phyloP scores from a whole-genome alignment of 2,113 vertebrate genomes.

The Aptenodytes forsteri region DNA sequence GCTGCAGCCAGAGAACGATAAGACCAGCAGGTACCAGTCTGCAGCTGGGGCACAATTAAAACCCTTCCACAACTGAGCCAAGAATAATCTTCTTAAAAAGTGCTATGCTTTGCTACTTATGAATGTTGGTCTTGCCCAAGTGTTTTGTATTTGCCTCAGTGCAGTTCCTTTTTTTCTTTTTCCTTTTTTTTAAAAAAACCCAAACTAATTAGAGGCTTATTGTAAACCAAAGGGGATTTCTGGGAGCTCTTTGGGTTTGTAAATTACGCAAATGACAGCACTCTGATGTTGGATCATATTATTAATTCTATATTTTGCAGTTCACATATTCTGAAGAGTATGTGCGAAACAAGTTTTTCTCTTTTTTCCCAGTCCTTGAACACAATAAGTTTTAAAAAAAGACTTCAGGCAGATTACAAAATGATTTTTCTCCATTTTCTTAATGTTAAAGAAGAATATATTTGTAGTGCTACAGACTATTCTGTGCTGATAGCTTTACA shows the following conservation, averaged over 20 bases:
- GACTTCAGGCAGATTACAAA: not conserved
- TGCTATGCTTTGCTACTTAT: constrained; percentile 7
- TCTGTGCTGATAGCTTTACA: constrained; percentile 1
- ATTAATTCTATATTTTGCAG: not conserved
- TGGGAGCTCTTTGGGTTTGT: constrained; percentile 1
- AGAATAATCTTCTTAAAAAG: constrained; percentile 33
- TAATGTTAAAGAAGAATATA: not conserved
- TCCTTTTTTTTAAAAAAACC: not conserved
- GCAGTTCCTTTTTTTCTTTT: not conserved
- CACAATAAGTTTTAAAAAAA: not conserved
- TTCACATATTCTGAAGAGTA: not conserved
- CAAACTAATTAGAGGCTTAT: not conserved
- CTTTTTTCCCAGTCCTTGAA: not conserved
- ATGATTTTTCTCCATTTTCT: not conserved
- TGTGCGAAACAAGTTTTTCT: not conserved
- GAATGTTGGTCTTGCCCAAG: not conserved
- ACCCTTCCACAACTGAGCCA: not conserved
- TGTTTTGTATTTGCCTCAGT: constrained; percentile 14
- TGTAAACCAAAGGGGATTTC: constrained; percentile 27
- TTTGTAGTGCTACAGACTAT: not conserved
- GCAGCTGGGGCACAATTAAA: constrained; percentile 41
- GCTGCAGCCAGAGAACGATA: not conserved
- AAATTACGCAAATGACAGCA: constrained; percentile 16
- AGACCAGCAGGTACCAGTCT: constrained; percentile 44
- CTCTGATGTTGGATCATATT: not conserved